Evolutionary conservation across 2,113 vertebrate genomes (phyloP).

Genomic region (Solenodon paradoxus): DNA sequence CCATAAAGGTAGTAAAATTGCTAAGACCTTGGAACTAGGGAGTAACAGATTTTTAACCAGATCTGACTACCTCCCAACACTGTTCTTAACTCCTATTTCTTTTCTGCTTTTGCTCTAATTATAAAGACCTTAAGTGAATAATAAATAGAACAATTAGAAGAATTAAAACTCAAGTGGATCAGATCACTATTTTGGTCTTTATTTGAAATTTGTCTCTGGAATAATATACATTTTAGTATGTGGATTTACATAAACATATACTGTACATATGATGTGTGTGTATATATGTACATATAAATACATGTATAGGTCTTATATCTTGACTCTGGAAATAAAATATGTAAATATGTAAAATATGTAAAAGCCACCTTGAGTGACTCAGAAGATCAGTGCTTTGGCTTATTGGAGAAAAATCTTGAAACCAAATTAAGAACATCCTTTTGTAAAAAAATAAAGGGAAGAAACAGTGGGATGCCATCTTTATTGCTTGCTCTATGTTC

Average conservation of each 20-base stretch:
- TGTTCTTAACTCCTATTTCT: background rate
- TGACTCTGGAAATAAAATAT: background rate
- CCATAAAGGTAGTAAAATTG: background rate
- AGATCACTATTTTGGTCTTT: background rate
- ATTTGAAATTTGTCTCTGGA: background rate
- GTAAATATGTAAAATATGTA: background rate
- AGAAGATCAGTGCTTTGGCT: background rate
- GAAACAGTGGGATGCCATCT: background rate
- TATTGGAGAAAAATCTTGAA: background rate
- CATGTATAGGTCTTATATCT: background rate
- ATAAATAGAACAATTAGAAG: background rate
- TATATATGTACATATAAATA: background rate
- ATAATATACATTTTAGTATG: too few species aligned
- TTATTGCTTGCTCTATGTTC: conserved; percentile 44
- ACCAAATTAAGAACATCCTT: background rate
- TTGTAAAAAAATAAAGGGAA: background rate
- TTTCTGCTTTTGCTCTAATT: background rate
- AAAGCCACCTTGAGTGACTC: background rate
- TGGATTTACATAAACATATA: background rate
- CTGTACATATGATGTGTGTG: background rate
- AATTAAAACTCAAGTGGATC: background rate
- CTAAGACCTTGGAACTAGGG: background rate
- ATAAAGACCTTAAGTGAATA: background rate
- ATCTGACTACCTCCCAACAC: background rate
- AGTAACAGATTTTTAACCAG: background rate